phyloP scores from a whole-genome alignment of 1,140 invertebrate species.

The Meloidogyne chitwoodi region DNA sequence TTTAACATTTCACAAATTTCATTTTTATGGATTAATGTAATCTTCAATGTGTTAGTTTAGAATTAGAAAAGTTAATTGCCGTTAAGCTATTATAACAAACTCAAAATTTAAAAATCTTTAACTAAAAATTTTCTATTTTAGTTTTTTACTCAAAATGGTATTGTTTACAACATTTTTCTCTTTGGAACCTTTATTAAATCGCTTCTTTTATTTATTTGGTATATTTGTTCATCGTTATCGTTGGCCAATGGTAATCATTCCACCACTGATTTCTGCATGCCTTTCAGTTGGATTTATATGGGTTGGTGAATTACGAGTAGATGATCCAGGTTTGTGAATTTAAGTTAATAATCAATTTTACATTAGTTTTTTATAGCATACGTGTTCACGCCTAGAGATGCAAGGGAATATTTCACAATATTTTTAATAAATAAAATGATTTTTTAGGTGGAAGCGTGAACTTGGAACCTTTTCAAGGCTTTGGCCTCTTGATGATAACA shows the following conservation, averaged over 20 bases:
- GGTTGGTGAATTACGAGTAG: slow-evolving; percentile 50
- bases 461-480: slow-evolving; percentile 50
- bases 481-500: slow-evolving; percentile 59
- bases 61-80: not conserved
- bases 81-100: too few species aligned
- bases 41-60: not conserved
- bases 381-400: slow-evolving; percentile 56
- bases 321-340: slow-evolving; percentile 43
- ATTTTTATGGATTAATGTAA: not conserved
- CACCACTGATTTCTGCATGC: slow-evolving; percentile 46
- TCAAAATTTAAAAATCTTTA: not conserved
- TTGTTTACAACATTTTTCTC: slow-evolving; percentile 24
- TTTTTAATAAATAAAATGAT: not conserved
- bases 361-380: slow-evolving; percentile 36
- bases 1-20: not conserved
- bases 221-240: slow-evolving; percentile 34
- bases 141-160: not conserved
- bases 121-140: not conserved
- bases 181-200: slow-evolving; percentile 40
- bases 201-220: slow-evolving; percentile 50
- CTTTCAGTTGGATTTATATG: slow-evolving; percentile 52
- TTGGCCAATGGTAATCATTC: slow-evolving; percentile 52
- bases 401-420: slow-evolving; percentile 39
- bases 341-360: not conserved
- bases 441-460: slow-evolving; percentile 56